Percentiles rank a stretch among this genome's conserved stretches.
These are phyloP conservation scores for Diacarnus erythraeanus DNA, from an alignment of 37 sponge, comb jelly and placozoan genomes.

Conservation along the genomic window DNA sequence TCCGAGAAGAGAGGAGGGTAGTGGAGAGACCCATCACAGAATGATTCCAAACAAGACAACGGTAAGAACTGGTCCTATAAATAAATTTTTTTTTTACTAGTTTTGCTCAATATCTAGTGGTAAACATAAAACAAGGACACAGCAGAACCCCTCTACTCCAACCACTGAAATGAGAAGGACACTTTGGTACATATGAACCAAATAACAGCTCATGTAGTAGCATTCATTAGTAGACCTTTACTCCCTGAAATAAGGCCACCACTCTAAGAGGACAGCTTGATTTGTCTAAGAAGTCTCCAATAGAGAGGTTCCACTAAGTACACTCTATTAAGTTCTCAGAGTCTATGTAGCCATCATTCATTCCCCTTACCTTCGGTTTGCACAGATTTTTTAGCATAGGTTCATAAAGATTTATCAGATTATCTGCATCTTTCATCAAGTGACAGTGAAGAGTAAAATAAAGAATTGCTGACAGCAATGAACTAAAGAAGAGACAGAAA, in stretches of 20 bases:
- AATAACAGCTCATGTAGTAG: too few species aligned
- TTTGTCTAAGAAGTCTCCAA: too few species aligned
- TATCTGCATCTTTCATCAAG: neutral
- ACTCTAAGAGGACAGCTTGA: too few species aligned
- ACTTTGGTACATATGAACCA: too few species aligned
- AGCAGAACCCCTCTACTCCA: too few species aligned
- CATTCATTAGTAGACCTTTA: too few species aligned
- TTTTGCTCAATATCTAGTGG: neutral
- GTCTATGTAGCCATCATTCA: too few species aligned
- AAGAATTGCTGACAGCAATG: neutral
- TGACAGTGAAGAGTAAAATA: conserved; percentile 9
- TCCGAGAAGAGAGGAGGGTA: conserved; percentile 21
- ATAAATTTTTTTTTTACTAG: neutral
- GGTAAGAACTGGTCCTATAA: conserved; percentile 14
- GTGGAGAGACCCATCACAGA: conserved; percentile 13
- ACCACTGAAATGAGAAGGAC: too few species aligned
- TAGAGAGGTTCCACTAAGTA: too few species aligned
- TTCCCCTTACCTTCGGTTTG: neutral
- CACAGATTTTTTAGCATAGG: neutral
- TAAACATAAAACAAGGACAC: neutral
- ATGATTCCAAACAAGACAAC: conserved; percentile 17
- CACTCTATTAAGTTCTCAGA: too few species aligned
- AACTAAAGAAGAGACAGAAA: neutral
- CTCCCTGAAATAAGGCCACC: too few species aligned
- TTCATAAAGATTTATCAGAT: conserved; percentile 23